Percentiles rank a stretch among this genome's conserved stretches.
Evolutionary conservation across 1,140 invertebrate genomes (phyloP).

Genomic region (Thereuonema tuberculata): DNA sequence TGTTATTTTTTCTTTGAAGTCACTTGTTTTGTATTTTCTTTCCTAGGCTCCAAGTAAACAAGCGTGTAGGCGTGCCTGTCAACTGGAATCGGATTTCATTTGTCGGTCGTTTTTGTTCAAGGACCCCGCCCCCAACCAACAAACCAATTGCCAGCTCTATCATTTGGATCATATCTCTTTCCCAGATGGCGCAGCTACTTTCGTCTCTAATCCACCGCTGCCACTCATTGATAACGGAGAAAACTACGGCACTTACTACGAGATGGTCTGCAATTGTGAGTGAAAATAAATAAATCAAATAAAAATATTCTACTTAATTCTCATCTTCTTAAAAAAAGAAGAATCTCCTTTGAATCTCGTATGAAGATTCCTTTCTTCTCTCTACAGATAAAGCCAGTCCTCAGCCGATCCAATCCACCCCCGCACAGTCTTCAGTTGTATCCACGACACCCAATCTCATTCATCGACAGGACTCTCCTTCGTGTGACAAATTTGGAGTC

Average conservation of each 20-base stretch:
- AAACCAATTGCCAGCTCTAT: slow-evolving; percentile 81
- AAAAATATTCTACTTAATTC: no score
- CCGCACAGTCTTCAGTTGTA: background rate
- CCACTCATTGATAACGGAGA: slow-evolving; percentile 82
- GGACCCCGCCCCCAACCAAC: slow-evolving; percentile 42
- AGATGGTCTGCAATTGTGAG: no score
- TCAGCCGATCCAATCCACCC: background rate
- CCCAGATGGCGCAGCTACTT: slow-evolving; percentile 78
- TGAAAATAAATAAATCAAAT: no score
- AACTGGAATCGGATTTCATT: slow-evolving; percentile 82
- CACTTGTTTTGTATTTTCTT: background rate
- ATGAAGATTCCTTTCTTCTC: no score
- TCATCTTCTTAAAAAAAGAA: no score
- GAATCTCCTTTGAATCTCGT: no score
- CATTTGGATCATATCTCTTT: slow-evolving; percentile 83
- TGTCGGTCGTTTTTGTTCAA: slow-evolving; percentile 79
- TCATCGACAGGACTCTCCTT: background rate
- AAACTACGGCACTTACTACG: slow-evolving; percentile 71
- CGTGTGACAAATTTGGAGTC: slow-evolving; percentile 80
- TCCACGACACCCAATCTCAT: slow-evolving; percentile 47
- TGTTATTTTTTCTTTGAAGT: background rate
- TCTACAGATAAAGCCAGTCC: background rate
- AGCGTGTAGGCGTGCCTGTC: slow-evolving; percentile 73
- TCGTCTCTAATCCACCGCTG: slow-evolving; percentile 53
- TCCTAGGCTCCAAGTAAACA: slow-evolving; percentile 43